Base-by-base conservation (phyloP, 2,113 vertebrate species). In the Labrus mixtus region DNA sequence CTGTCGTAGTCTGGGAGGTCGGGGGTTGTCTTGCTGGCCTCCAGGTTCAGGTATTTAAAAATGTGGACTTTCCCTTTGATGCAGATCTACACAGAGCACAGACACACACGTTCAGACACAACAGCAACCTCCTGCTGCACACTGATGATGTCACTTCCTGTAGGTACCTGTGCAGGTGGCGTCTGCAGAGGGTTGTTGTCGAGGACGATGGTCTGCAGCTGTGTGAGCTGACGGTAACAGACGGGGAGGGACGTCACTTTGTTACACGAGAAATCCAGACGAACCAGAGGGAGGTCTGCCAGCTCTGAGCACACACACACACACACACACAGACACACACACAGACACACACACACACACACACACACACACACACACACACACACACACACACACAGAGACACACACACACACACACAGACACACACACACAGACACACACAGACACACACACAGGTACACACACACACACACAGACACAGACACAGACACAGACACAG, bases 51-150 rank as follows among this genome's bases (percentile, higher is more conserved):
- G 72, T 96, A 99, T 79, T 99, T 99, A 92, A 99, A 99, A 94
- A 99, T 99, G 90, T 99, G 98, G 82, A 98, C 93, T 94, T 98
- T 99, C 78, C 98, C 98, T 94, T 99, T 99, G 88, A 99, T 97
- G 81, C 97, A 98, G 73, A 97, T 97, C 97, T 97, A 15, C 19
- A 66, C 39, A 59, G 20, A 82, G 6, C 16, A 53, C 20, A 43
- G 6, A 72, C 39, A 56, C 13, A 79, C 10, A 55, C 8, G 53
- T 1, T 46, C 19, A 61, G 5, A 65, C 41, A 19, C 7, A 55
- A 6, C 46, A 12, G 23, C 1, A 9, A 11, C 12, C 1, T 20
- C 1, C 1, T 7, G 4, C 0, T 23, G 16, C 12, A 33, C 3
- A 0, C 0, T 2, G 3, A 13, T 57, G 62, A 68, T 5, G 37